Conservation (phyloP, 2,888 invertebrate species). For the Blomia tropicalis region DNA sequence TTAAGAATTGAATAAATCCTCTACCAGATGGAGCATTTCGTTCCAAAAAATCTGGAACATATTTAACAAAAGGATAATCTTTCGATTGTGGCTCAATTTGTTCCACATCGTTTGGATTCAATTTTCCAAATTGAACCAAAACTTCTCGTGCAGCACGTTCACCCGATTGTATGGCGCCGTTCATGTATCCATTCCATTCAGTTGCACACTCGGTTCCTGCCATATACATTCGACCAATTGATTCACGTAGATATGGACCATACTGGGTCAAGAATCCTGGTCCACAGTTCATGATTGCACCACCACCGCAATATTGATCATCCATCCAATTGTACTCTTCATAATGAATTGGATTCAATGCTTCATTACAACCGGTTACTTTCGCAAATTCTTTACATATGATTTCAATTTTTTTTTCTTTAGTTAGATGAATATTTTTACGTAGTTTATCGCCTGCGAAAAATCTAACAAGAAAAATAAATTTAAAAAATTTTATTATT, state of each 20-base stretch:
- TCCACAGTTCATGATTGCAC: constrained; percentile 34
- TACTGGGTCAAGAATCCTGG: constrained; percentile 35
- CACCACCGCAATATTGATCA: constrained; percentile 36
- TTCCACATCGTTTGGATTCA: neutral
- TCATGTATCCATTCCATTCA: constrained; percentile 32
- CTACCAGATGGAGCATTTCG: constrained; percentile 27
- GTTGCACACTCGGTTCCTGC: constrained; percentile 32
- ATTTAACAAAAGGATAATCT: constrained; percentile 24
- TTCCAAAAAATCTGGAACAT: constrained; percentile 24
- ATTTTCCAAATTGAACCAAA: constrained; percentile 6
- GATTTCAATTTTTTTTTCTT: constrained; percentile 31
- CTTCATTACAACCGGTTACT: constrained; percentile 32
- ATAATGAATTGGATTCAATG: constrained; percentile 28
- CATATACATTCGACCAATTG: constrained; percentile 30
- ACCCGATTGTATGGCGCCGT: constrained; percentile 31
- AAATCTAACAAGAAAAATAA: constrained; percentile 29
- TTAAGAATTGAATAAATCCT: neutral
- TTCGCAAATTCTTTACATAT: constrained; percentile 32
- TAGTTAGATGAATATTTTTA: constrained; percentile 27
- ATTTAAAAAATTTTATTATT: neutral
- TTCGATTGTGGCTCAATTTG: constrained; percentile 18
- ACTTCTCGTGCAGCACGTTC: constrained; percentile 32
- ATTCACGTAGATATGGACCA: constrained; percentile 33
- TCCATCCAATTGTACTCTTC: constrained; percentile 35
- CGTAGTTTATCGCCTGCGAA: constrained; percentile 33